Base-by-base conservation (phyloP, 2,797 vertebrate genomes). In the Alosa sapidissima region DNA sequence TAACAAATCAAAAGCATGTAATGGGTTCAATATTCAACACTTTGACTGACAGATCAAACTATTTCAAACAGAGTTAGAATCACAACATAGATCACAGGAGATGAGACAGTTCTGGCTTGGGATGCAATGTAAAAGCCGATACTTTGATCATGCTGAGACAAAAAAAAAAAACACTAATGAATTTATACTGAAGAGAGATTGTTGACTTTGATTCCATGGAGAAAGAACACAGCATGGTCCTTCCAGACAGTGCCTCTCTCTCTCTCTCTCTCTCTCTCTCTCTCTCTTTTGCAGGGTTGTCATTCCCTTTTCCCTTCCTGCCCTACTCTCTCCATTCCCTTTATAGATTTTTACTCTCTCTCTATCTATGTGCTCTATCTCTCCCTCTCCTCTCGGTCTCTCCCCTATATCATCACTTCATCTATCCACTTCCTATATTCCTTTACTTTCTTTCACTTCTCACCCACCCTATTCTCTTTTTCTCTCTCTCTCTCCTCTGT, bases 1-100 rank as follows among this genome's bases (percentile, higher is more conserved):
- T 7, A 41, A 75, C 68, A 45, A 75, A 75, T 75, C 68, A 75
- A 36, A 41, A 16, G 24, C 68, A 75, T 75, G 68, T 75, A 75
- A 75, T 19, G 33, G 13, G 13, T 11, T 41, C 33, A 36, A 13
- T 13, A 41, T 28, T 14, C 68, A 75, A 41, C 11, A 36, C 33
- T 13, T 3, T 41, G 68, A 75, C 68, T 75, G 68, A 75, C 68
- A 75, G 68, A 75, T 75, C 68, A 75, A 41, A 75, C 33, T 36
- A 72, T 41, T 41, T 75, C 68, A 75, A 41, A 75, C 68, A 45
- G 33, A 75, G 11, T 41, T 4, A 45, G 68, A 75, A 75, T 75
- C 68, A 75, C 33, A n/a, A 68, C 82, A 72, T 83, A n/a, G 82
- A 36, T 83, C 41, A 49, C 48, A 81, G 81, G 81, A 55, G 75